Evolutionary conservation across 2,888 invertebrate species (phyloP).

Genomic region (Ypsolopha scabrella): DNA sequence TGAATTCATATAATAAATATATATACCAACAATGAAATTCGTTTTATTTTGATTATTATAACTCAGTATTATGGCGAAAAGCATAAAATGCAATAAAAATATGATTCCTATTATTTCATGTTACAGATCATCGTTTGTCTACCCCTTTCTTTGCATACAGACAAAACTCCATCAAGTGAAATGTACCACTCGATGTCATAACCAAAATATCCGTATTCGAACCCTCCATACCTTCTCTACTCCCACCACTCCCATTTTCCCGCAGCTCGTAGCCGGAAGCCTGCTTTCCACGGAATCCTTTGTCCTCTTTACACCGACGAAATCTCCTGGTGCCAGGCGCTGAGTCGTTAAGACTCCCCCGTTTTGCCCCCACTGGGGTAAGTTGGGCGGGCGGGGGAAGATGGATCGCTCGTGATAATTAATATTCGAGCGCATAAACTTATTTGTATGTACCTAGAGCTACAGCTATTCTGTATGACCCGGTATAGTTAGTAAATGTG

Average conservation of each 20-base stretch:
- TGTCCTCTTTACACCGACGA: conserved; percentile 15
- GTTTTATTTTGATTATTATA: too few relatives aligned
- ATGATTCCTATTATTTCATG: too few relatives aligned
- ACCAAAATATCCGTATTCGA: too few relatives aligned
- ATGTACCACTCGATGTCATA: too few relatives aligned
- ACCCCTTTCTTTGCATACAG: too few relatives aligned
- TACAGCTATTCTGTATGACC: background rate
- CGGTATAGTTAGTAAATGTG: too few relatives aligned
- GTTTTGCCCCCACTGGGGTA: conserved; percentile 5
- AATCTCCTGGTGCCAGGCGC: conserved; percentile 48
- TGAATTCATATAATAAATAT: too few relatives aligned
- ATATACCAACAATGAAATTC: too few relatives aligned
- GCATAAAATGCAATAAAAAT: too few relatives aligned
- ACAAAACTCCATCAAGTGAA: too few relatives aligned
- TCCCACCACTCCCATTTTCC: background rate
- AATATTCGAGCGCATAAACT: conserved; percentile 28
- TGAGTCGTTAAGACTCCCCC: conserved; percentile 20
- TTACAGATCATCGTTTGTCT: too few relatives aligned
- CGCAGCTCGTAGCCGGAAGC: conserved; percentile 12
- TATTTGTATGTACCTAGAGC: background rate
- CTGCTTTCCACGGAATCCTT: conserved; percentile 19
- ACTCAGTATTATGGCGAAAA: too few relatives aligned
- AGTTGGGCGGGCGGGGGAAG: conserved; percentile 5
- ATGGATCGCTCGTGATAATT: conserved; percentile 28
- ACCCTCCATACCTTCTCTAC: background rate